A percentile compares a stretch with the other conserved stretches of the same genome.
Conservation (phyloP, 1,140 invertebrate genomes). For the Zaprionus vittiger region DNA sequence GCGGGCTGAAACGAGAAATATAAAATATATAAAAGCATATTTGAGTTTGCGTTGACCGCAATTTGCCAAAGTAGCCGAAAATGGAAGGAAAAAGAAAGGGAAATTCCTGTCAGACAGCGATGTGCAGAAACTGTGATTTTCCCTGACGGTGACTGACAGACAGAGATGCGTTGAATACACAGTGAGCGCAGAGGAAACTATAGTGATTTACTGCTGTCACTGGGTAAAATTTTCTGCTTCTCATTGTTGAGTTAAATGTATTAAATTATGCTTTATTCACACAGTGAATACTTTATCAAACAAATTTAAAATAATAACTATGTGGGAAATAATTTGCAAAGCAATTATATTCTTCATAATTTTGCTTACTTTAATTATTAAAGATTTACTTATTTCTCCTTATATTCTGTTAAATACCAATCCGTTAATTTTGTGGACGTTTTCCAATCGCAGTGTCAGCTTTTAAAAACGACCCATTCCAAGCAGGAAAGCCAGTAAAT, state of each 20-base stretch:
- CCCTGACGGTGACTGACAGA: slow-evolving; percentile 16
- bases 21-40: slow-evolving; percentile 14
- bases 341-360: neutral
- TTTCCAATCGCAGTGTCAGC: neutral
- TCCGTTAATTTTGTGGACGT: neutral
- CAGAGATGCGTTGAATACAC: neutral
- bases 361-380: neutral
- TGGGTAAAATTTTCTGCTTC: neutral
- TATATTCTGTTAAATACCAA: neutral
- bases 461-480: neutral
- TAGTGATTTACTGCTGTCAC: slow-evolving; percentile 12
- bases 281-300: neutral
- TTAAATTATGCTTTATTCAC: neutral
- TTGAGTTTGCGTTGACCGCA: slow-evolving; percentile 46
- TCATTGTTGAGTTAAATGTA: neutral
- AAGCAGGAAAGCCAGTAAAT: neutral
- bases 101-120: slow-evolving; percentile 24
- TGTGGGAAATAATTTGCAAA: neutral
- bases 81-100: neutral
- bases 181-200: neutral
- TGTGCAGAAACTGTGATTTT: slow-evolving; percentile 27
- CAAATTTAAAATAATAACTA: neutral
- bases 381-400: neutral
- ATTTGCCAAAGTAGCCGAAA: slow-evolving; percentile 42
- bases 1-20: slow-evolving; percentile 1